Evolutionary conservation across 2,797 vertebrate genomes (phyloP).

Genomic region (Selene dorsalis): DNA sequence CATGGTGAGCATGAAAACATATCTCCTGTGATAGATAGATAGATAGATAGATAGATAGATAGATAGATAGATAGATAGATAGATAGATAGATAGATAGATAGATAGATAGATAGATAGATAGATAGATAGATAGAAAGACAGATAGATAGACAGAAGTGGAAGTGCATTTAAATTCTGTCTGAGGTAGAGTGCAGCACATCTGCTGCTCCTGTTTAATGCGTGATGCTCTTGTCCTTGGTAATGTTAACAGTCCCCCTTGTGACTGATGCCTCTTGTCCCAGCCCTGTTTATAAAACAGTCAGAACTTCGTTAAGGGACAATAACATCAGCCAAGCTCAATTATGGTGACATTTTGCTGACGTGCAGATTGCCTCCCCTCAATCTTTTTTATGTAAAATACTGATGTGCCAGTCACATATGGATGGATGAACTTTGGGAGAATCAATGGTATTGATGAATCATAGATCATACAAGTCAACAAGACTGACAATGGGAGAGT

Average conservation of each 20-base stretch:
- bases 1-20: slow-evolving; percentile 50
- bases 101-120: slow-evolving; percentile 6
- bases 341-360: slow-evolving; percentile 88
- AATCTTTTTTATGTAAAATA: slow-evolving; percentile 90
- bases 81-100: slow-evolving; percentile 1
- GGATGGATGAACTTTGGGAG: slow-evolving; percentile 91
- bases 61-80: slow-evolving; percentile 4
- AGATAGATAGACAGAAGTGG: slow-evolving; percentile 3
- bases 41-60: slow-evolving; percentile 13
- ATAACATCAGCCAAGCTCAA: slow-evolving; percentile 82
- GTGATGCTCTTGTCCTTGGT: slow-evolving; percentile 77
- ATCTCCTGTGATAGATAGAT: slow-evolving; percentile 17
- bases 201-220: slow-evolving; percentile 60
- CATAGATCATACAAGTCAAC: slow-evolving; percentile 90
- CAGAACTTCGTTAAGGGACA: slow-evolving; percentile 84
- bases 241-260: slow-evolving; percentile 80
- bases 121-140: slow-evolving; percentile 14
- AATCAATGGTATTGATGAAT: slow-evolving; percentile 92
- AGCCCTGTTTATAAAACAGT: slow-evolving; percentile 84
- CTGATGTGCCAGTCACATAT: slow-evolving; percentile 90
- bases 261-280: slow-evolving; percentile 80
- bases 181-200: slow-evolving; percentile 54
- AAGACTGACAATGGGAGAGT: slow-evolving; percentile 88
- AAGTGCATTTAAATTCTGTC: slow-evolving; percentile 54
- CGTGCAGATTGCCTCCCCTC: slow-evolving; percentile 84